Base-by-base conservation (phyloP, 2,113 vertebrate genomes). In the Pampusana beccarii region DNA sequence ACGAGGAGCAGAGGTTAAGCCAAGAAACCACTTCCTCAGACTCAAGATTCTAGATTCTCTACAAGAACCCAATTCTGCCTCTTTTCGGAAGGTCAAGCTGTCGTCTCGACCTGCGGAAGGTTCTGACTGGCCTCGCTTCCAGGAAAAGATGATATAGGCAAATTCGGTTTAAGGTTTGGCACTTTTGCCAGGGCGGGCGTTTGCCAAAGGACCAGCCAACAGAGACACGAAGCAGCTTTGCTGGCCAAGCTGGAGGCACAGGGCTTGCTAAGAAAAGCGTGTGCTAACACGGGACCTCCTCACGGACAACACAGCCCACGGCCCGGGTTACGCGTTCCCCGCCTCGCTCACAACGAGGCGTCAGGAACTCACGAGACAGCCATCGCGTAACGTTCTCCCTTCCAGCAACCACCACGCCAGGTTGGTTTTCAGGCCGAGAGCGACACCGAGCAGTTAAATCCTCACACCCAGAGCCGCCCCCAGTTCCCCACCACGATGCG, bases 81-180 rank as follows among this genome's bases (percentile, higher is more conserved):
- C 24, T 83, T 72, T 75, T 67, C 87, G 79, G 78, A 81, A 61
- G 61, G 75, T 23, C 65, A 31, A 19, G 21, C 28, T 46, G 26
- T 26, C 13, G 24, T 8, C 54, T 78, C 38, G 8, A 21, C 46
- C 62, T 28, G 54, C 53, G 65, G 54, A 44, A 73, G 84, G 69
- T 20, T 70, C 79, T 13, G 51, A 40, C 42, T 25, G 34, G 92
- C 33, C 84, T 78, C 34, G 2, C 69, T 71, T 80, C 50, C 64
- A 44, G 46, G 46, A 75, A 50, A 85, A 44, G 78, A 20, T 16
- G 40, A 80, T 16, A 62, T 4, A 95, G 97, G 97, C 95, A 93
- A 82, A 87, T 94, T 71, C 88, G 94, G 95, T 86, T 93, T 40
- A 51, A 80, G 78, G 77, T 93, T 97, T 96, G 97, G 97, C 97